Evolutionary conservation across 2,888 invertebrate genomes (phyloP).

Genomic region (Ernsta delagoae): DNA sequence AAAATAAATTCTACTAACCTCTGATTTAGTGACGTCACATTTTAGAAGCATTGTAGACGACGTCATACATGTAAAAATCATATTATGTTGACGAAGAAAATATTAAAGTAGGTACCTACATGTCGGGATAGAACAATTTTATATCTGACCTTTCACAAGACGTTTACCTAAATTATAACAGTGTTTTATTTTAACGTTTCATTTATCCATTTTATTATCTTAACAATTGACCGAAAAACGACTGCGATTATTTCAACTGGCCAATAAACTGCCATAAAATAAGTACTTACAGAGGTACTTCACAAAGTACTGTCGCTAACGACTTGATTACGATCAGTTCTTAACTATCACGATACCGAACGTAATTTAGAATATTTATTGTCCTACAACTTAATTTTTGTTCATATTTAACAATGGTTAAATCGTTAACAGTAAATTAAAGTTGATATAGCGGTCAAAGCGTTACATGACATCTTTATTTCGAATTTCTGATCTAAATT

Average conservation of each 20-base stretch:
- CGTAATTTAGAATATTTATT: not conserved
- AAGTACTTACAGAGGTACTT: not conserved
- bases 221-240: not conserved
- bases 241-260: not conserved
- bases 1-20: no score
- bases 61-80: no score
- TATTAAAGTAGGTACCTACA: no score
- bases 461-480: constrained; percentile 13
- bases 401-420: constrained; percentile 8
- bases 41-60: no score
- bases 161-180: no score
- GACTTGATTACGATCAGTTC: not conserved
- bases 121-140: no score
- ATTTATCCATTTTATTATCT: not conserved
- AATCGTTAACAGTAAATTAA: constrained; percentile 1
- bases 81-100: no score
- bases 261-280: not conserved
- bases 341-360: not conserved
- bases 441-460: constrained; percentile 4
- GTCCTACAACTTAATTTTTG: constrained; percentile 5
- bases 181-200: no score
- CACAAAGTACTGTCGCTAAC: not conserved
- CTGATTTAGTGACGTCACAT: no score
- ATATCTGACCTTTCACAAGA: no score
- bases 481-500: constrained; percentile 8